Evolutionary conservation across 1,140 invertebrate genomes (phyloP).

Genomic region (Anastrepha obliqua): DNA sequence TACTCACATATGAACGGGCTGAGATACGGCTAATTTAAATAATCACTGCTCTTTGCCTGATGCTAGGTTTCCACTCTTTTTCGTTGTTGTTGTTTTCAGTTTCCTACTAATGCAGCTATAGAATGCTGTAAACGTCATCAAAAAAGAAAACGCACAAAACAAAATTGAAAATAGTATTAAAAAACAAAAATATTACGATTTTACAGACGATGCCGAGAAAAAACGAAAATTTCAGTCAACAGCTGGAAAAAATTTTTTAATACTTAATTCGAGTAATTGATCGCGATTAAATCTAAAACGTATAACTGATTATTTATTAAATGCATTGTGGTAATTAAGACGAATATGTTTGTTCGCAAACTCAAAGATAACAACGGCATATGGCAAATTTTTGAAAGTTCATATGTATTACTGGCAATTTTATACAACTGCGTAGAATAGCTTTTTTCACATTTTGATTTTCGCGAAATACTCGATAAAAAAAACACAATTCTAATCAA

Average conservation of each 20-base stretch:
- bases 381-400: no score
- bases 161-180: constrained; percentile 15
- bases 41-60: constrained; percentile 43
- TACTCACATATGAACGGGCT: constrained; percentile 9
- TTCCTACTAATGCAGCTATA: neutral
- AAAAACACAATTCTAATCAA: neutral
- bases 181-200: neutral
- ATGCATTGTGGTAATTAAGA: neutral
- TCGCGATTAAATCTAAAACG: neutral
- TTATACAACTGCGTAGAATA: constrained; percentile 20
- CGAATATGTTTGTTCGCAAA: neutral
- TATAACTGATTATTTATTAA: neutral
- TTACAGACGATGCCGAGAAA: neutral
- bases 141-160: constrained; percentile 32
- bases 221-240: constrained; percentile 18
- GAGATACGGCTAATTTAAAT: constrained; percentile 45
- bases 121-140: constrained; percentile 48
- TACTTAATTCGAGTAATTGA: neutral
- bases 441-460: neutral
- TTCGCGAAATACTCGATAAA: neutral
- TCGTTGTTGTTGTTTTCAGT: neutral
- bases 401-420: neutral
- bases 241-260: neutral
- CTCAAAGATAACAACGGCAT: no score
- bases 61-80: constrained; percentile 31